A percentile compares a stretch with the other conserved stretches of the same genome.
These are phyloP conservation scores for Ophion ellenae DNA, from an alignment of 2,888 invertebrate species.

Conservation along the genomic window DNA sequence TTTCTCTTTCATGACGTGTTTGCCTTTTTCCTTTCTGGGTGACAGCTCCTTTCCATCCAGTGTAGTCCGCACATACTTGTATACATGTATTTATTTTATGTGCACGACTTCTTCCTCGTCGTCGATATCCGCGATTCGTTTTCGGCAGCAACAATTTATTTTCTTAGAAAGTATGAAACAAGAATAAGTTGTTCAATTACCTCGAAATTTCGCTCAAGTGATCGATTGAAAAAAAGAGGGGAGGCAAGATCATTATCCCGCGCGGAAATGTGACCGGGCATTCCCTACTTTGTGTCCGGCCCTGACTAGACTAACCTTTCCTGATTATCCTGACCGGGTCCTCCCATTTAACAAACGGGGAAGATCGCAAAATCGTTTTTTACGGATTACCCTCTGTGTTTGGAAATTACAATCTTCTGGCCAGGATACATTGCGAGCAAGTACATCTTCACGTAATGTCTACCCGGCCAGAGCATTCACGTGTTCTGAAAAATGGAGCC, in stretches of 20 bases:
- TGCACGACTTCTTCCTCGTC: neutral
- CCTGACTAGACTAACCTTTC: too few species aligned
- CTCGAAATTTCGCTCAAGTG: neutral
- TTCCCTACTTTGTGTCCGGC: too few species aligned
- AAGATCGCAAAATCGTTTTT: too few species aligned
- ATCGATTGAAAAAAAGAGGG: neutral
- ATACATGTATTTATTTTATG: neutral
- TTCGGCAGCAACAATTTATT: neutral
- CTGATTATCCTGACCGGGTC: too few species aligned
- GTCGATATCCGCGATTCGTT: neutral
- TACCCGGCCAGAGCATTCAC: too few species aligned
- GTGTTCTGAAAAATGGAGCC: too few species aligned
- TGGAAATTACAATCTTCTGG: too few species aligned
- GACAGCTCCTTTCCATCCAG: neutral
- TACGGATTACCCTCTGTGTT: too few species aligned
- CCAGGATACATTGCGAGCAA: too few species aligned
- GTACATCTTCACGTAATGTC: too few species aligned
- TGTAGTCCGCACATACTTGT: neutral
- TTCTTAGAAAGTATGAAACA: neutral
- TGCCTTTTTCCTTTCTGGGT: conserved; percentile 8
- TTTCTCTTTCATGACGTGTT: conserved; percentile 20
- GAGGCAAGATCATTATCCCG: neutral
- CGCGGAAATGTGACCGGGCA: too few species aligned
- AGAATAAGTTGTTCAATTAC: neutral
- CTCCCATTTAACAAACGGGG: too few species aligned